These are phyloP conservation scores for Adrianichthys oophorus DNA, from an alignment of 2,797 vertebrate species.

Conservation along the genomic window DNA sequence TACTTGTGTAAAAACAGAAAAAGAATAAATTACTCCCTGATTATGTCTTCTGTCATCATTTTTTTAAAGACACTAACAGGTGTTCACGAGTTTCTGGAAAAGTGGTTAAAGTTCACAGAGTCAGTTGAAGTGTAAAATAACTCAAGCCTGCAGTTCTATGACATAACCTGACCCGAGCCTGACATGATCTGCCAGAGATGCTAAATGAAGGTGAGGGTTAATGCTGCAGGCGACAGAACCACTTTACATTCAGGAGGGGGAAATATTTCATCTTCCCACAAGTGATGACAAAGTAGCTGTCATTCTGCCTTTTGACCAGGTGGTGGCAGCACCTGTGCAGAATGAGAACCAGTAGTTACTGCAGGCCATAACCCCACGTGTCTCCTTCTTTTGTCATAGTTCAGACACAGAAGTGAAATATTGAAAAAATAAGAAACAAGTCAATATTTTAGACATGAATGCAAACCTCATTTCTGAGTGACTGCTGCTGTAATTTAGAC, in stretches of 20 bases:
- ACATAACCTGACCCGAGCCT: neutral
- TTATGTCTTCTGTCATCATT: neutral
- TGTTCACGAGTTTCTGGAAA: neutral
- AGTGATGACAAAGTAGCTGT: neutral
- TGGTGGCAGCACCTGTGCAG: conserved; percentile 12
- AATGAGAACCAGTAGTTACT: neutral
- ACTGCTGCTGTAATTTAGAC: too few species aligned
- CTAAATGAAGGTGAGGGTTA: neutral
- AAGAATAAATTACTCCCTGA: neutral
- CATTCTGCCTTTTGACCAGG: neutral
- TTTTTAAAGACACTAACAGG: neutral
- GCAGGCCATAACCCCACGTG: neutral
- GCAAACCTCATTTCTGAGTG: too few species aligned
- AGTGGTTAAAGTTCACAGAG: neutral
- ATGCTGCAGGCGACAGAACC: neutral
- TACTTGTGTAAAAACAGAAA: neutral
- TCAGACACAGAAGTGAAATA: too few species aligned
- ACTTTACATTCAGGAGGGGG: neutral
- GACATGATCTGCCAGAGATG: neutral
- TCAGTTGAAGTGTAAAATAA: neutral
- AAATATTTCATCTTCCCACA: too few species aligned
- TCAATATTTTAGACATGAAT: too few species aligned
- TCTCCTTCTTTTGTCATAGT: too few species aligned
- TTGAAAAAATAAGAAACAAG: too few species aligned
- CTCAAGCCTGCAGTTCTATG: neutral